Evolutionary conservation across 2,113 vertebrate genomes (phyloP).

Genomic region (Austrofundulus limnaeus): DNA sequence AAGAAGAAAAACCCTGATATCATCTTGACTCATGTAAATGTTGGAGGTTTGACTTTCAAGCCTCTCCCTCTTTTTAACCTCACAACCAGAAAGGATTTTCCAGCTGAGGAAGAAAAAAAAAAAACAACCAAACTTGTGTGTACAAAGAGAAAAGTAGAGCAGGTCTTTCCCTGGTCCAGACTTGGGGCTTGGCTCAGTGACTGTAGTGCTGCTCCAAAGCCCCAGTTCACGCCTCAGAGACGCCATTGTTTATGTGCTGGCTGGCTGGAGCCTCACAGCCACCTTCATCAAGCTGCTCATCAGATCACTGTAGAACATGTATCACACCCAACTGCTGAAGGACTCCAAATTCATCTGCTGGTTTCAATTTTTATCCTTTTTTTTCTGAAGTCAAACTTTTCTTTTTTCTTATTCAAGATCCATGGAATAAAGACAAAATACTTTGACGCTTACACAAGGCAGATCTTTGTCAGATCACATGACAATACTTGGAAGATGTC

Average conservation of each 20-base stretch:
- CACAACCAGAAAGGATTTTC: slow-evolving; percentile 43
- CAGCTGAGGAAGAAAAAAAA: too few relatives aligned
- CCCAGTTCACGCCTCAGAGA: slow-evolving; percentile 58
- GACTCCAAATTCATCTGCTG: slow-evolving; percentile 16
- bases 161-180: slow-evolving; percentile 53
- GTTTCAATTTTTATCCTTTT: neutral
- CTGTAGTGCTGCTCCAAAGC: slow-evolving; percentile 52
- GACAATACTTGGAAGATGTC: slow-evolving; percentile 9
- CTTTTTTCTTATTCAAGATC: slow-evolving; percentile 20
- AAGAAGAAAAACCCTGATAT: slow-evolving; percentile 41
- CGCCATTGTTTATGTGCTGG: slow-evolving; percentile 65
- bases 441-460: slow-evolving; percentile 31
- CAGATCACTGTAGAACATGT: slow-evolving; percentile 33
- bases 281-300: slow-evolving; percentile 36
- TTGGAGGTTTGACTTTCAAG: slow-evolving; percentile 31
- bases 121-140: too few relatives aligned
- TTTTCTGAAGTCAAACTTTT: neutral
- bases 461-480: slow-evolving; percentile 22
- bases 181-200: slow-evolving; percentile 54
- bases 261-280: slow-evolving; percentile 54
- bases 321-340: slow-evolving; percentile 23
- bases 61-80: slow-evolving; percentile 3
- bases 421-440: slow-evolving; percentile 17
- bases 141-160: slow-evolving; percentile 25
- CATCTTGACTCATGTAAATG: slow-evolving; percentile 47